A percentile compares a stretch with the other conserved stretches of the same genome.
These are phyloP conservation scores for Asarcornis scutulata DNA, from an alignment of 2,113 vertebrate species.

Conservation along the genomic window DNA sequence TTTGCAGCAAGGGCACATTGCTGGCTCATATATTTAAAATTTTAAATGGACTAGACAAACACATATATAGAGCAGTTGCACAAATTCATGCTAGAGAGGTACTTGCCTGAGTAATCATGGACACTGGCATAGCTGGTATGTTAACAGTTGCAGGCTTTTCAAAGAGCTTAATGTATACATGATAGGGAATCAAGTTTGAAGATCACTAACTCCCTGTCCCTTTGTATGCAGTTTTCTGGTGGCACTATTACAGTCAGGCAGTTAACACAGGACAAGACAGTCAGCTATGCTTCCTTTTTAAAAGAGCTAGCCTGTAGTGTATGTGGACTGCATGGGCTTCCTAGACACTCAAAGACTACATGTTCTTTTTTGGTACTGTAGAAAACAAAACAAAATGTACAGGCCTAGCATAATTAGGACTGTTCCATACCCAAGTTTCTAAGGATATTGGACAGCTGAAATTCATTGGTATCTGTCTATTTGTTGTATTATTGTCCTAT, in stretches of 20 bases:
- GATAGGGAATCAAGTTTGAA: rapidly evolving
- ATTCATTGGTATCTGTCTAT: background rate
- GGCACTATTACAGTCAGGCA: background rate
- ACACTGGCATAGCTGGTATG: no score
- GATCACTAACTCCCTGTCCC: background rate
- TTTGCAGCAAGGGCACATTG: no score
- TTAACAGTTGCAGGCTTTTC: no score
- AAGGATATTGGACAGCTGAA: background rate
- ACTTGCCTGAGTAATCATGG: no score
- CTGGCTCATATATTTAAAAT: no score
- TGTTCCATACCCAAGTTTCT: background rate
- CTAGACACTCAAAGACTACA: background rate
- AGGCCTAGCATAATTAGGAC: background rate
- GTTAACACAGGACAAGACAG: background rate
- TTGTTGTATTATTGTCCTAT: background rate
- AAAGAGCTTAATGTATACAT: no score
- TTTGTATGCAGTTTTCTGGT: background rate
- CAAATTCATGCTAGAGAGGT: no score
- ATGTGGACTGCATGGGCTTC: background rate
- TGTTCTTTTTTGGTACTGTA: background rate
- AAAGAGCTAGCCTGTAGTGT: background rate
- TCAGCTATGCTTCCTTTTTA: background rate
- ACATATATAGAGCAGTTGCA: no score
- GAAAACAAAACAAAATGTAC: background rate
- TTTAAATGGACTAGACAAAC: no score